phyloP scores from a whole-genome alignment of 2,113 vertebrate species.

The Narcine bancroftii region DNA sequence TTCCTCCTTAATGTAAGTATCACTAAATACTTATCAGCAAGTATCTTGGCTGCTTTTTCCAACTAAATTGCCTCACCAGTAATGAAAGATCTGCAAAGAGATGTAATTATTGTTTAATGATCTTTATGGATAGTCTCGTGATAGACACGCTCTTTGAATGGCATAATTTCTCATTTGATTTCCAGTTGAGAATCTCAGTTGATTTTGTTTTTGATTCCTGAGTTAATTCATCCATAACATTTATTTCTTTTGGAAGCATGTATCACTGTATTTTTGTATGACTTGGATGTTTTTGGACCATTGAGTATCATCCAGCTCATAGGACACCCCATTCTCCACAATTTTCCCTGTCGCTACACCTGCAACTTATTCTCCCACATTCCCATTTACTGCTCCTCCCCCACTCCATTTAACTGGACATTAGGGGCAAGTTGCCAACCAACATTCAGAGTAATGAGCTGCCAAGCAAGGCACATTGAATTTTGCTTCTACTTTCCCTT shows the following conservation, averaged over 20 bases:
- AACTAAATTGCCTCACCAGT: neutral
- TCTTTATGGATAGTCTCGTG: no score
- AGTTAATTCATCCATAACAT: neutral
- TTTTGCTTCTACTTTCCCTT: neutral
- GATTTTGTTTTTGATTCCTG: neutral
- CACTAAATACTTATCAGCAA: slow-evolving; percentile 38
- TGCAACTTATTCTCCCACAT: no score
- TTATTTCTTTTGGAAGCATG: neutral
- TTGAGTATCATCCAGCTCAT: no score
- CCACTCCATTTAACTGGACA: no score
- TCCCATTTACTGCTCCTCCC: no score
- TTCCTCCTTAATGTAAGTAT: slow-evolving; percentile 84
- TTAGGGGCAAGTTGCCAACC: no score
- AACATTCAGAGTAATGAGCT: neutral
- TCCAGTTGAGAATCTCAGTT: neutral
- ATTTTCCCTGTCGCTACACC: no score
- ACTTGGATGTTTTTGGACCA: no score
- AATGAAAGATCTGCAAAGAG: neutral
- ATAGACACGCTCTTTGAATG: neutral
- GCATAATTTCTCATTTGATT: neutral
- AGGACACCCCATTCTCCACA: no score
- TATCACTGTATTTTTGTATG: no score
- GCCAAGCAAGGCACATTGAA: neutral
- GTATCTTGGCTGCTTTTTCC: neutral
- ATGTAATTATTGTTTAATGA: no score